Evolutionary conservation across 2,888 invertebrate species (phyloP), one percentile per base, ranked within the genome.

Genomic region (Leptarthrus brevirostris): DNA sequence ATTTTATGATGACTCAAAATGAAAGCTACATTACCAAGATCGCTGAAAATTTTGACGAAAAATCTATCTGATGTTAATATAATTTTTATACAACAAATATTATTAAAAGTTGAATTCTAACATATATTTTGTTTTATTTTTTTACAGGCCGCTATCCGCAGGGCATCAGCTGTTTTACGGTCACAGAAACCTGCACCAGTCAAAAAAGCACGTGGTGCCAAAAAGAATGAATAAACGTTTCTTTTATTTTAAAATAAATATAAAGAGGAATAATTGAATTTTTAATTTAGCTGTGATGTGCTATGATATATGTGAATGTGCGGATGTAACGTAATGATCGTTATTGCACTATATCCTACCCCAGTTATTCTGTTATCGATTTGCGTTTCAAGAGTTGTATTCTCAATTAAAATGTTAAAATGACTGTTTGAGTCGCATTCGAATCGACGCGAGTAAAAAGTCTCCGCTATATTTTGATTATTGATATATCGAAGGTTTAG

Each of bases 151-250:
- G 96, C 97, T 70, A 88, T 97, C 73, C 92, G 97, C 76, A 92
- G 95, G 82, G 97, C 97, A 70, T 96, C 96, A 81, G 97, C 97
- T 78, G 92, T 98, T 80, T 87, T 97, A 77, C 90, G 93, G 79
- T 96, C 97, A 72, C 97, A 98, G 86, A 93, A 94, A 86, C 93
- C 94, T 74, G 89, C 92, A 78, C 91, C 92, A 80, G 89, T 89
- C 78, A 96, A 94, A 87, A 94, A 94, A 86, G 76, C 40, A 40
- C 88, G 86, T 71, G 86, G 26, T 14, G 87, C 90, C 66, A 93
- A 94, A 86, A 94, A 94, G 86, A 85, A 92, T 78, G 94, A 94
- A 88, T 94, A 92, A 91, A 78, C 77, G 74, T 72, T 56, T 66
- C n/a, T 56, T 70, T 26, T 18, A 80, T 84, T 84, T 77, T 40